Percentiles rank a stretch among this genome's conserved stretches.
Conservation (phyloP, 2,113 vertebrate genomes). For the Malurus alboscapulatus region DNA sequence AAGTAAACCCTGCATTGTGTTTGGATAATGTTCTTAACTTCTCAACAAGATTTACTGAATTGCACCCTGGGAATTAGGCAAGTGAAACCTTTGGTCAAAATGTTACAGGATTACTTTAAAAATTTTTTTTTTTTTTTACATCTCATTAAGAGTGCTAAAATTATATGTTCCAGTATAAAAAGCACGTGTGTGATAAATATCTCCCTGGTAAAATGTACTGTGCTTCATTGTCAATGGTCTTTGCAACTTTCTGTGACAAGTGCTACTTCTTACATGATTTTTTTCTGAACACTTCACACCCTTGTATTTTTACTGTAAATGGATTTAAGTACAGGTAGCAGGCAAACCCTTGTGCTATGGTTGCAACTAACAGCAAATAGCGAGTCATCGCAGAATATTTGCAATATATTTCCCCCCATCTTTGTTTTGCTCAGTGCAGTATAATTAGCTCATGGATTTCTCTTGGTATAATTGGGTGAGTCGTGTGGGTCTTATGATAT, state of each 20-base stretch:
- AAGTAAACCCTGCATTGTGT: background rate
- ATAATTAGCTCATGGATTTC: background rate
- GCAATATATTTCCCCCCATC: background rate
- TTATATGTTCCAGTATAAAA: slow-evolving; percentile 14
- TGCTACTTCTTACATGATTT: background rate
- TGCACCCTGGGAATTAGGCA: slow-evolving; percentile 6
- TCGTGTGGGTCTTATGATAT: background rate
- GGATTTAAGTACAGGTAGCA: slow-evolving; percentile 7
- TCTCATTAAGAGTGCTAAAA: slow-evolving; percentile 27
- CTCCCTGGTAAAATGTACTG: background rate
- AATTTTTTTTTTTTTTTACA: background rate
- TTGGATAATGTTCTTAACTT: slow-evolving; percentile 24
- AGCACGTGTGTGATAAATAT: background rate
- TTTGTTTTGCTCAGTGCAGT: background rate
- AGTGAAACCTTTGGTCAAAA: slow-evolving; percentile 37
- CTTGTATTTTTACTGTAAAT: background rate
- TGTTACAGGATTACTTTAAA: slow-evolving; percentile 22
- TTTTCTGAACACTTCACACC: background rate
- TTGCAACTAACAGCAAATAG: slow-evolving; percentile 1
- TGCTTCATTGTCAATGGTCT: background rate
- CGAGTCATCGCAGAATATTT: background rate
- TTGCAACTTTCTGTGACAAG: background rate
- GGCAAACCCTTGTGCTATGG: background rate
- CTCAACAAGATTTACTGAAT: background rate
- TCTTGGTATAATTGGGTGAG: background rate